Base-by-base conservation (phyloP, 2,888 invertebrate species). In the Drosophila multiciliata region DNA sequence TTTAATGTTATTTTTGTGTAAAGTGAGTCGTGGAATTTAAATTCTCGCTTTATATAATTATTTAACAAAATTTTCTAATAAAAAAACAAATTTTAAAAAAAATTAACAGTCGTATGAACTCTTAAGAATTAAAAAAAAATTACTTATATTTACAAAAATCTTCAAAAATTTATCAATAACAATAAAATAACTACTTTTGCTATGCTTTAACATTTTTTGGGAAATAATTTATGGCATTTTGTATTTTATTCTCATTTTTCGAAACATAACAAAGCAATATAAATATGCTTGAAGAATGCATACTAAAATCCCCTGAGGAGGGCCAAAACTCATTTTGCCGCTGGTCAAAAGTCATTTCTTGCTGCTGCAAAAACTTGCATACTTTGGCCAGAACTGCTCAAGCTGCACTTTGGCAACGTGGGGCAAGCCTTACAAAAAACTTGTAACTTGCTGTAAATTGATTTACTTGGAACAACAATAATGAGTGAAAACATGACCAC, bases 381-480 rank as follows among this genome's bases (percentile, higher is more conserved):
- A 70, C 32, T 75, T 78, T 65, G n/a, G n/a, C 32, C 11, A 40
- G 45, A 52, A 59, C 42, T 57, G 66, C 54, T 66, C 66, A 35
- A 58, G 66, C 63, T 73, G 68, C 79, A 79, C 68, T 73, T 79
- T 66, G 60, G 42, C 59, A 75, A 67, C 49, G 57, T 64, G 67
- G 78, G 67, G 78, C 54, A 79, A 78, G 80, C 78, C 82, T 73
- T 82, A 82, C 69, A 82, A 81, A 79, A 77, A 80, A 75, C 82
- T 82, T 72, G 66, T 75, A 82, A 80, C 67, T 82, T 80, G 78
- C 82, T 64, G 69, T 80, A 82, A 82, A 82, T 82, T 82, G 83
- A 82, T 82, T 82, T 83, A 83, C 81, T 82, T 82, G 80, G 75
- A 74, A 80, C 81, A 80, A 82, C 82, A 82, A 82, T 82, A 82